phyloP scores from a whole-genome alignment of 1,140 invertebrate genomes.

The Drosophila pseudoobscura region DNA sequence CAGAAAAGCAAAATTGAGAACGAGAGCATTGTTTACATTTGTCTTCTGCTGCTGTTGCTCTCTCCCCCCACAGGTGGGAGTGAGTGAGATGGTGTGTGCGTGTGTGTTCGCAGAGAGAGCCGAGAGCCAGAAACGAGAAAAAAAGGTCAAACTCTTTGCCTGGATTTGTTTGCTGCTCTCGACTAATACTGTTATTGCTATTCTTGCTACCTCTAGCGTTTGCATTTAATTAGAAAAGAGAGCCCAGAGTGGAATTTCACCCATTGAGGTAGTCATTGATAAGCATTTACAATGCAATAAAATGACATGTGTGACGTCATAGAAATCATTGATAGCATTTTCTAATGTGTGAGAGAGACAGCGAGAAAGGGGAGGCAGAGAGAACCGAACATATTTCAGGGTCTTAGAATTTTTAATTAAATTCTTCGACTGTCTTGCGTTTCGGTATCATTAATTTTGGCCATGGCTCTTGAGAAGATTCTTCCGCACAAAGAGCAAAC shows the following conservation, averaged over 20 bases:
- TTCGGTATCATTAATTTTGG: constrained; percentile 50
- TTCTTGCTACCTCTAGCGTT: constrained; percentile 15
- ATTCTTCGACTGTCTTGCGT: constrained; percentile 12
- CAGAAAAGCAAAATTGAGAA: constrained; percentile 3
- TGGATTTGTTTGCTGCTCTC: constrained; percentile 64
- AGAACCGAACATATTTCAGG: constrained; percentile 11
- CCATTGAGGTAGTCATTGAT: constrained; percentile 44
- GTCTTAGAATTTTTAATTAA: constrained; percentile 49
- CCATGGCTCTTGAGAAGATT: neutral
- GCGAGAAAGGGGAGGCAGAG: neutral
- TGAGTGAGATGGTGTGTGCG: neutral
- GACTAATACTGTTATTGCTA: constrained; percentile 56
- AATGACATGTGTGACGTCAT: constrained; percentile 3
- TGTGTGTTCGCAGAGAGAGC: constrained; percentile 9
- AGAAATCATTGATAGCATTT: constrained; percentile 14
- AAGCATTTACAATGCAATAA: too few species aligned
- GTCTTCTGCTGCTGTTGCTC: constrained; percentile 11
- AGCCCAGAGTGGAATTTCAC: constrained; percentile 37
- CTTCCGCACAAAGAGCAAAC: too few species aligned
- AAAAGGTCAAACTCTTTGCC: constrained; percentile 69
- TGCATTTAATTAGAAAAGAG: constrained; percentile 68
- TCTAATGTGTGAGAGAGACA: neutral
- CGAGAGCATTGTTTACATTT: constrained; percentile 32
- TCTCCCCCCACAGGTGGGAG: constrained; percentile 30
- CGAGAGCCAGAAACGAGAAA: constrained; percentile 22